These are phyloP conservation scores for Anguilla japonica DNA, from an alignment of 2,113 vertebrate species.

Conservation along the genomic window DNA sequence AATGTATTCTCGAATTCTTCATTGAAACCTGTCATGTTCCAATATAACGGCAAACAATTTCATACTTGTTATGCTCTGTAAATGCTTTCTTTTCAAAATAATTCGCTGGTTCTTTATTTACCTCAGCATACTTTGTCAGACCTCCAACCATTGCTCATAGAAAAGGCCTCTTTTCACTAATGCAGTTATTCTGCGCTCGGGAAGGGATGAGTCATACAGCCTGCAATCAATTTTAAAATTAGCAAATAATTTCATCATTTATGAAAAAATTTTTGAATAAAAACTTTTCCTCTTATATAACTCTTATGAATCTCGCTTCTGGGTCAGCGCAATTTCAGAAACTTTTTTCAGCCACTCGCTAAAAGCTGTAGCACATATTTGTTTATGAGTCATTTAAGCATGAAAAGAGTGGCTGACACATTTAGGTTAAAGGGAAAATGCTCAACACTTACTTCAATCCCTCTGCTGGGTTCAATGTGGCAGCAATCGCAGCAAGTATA, in stretches of 20 bases:
- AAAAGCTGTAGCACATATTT: background rate
- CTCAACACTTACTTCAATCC: background rate
- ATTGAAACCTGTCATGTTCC: background rate
- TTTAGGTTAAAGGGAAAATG: background rate
- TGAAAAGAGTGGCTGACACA: background rate
- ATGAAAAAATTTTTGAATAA: background rate
- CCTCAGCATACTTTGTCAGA: constrained; percentile 1
- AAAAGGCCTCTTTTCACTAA: background rate
- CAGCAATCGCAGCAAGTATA: too few species aligned
- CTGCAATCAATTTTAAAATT: constrained; percentile 28
- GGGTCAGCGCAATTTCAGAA: background rate
- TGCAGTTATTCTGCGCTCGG: constrained; percentile 17
- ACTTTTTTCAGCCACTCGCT: background rate
- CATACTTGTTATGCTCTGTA: background rate
- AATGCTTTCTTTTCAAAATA: background rate
- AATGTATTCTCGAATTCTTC: background rate
- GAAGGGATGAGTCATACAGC: constrained; percentile 25
- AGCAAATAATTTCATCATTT: constrained; percentile 8
- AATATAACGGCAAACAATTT: background rate
- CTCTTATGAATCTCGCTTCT: background rate
- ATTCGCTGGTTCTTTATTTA: constrained; percentile 8
- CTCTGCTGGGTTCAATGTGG: background rate
- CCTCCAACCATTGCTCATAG: background rate
- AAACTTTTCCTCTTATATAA: background rate
- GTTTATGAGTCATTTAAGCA: background rate